phyloP scores from a whole-genome alignment of 2,797 vertebrate species.

The Dermochelys coriacea region DNA sequence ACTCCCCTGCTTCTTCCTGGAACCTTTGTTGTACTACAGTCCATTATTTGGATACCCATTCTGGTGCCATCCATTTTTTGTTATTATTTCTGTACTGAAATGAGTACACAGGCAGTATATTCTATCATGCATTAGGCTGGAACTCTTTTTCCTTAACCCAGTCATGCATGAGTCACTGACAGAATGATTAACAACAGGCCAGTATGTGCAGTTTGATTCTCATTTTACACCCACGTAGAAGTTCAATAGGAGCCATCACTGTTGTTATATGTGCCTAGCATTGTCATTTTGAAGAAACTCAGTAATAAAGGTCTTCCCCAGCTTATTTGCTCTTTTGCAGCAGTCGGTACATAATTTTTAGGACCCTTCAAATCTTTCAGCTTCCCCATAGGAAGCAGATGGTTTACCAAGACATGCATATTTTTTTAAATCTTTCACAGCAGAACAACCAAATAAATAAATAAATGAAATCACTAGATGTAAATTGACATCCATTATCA shows the following conservation, averaged over 20 bases:
- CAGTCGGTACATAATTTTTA: neutral
- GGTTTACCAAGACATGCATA: neutral
- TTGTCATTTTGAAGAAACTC: neutral
- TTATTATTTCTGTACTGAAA: neutral
- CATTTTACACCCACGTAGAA: neutral
- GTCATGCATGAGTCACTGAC: neutral
- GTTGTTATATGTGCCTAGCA: neutral
- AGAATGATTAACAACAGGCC: neutral
- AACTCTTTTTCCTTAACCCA: neutral
- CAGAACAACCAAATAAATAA: neutral
- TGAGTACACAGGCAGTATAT: neutral
- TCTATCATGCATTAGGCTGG: neutral
- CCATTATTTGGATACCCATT: neutral
- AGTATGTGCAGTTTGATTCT: neutral
- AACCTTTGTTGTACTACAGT: neutral
- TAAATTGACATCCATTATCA: conserved; percentile 48
- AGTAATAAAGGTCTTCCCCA: neutral
- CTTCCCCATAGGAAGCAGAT: neutral
- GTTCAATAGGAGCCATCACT: neutral
- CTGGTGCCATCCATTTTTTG: neutral
- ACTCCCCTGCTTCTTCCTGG: neutral
- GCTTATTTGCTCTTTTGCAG: neutral
- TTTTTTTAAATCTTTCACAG: conserved; percentile 7
- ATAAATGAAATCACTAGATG: neutral
- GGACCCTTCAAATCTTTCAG: neutral